phyloP scores from a whole-genome alignment of 1,140 invertebrate species.

The Drosophila seguyi region DNA sequence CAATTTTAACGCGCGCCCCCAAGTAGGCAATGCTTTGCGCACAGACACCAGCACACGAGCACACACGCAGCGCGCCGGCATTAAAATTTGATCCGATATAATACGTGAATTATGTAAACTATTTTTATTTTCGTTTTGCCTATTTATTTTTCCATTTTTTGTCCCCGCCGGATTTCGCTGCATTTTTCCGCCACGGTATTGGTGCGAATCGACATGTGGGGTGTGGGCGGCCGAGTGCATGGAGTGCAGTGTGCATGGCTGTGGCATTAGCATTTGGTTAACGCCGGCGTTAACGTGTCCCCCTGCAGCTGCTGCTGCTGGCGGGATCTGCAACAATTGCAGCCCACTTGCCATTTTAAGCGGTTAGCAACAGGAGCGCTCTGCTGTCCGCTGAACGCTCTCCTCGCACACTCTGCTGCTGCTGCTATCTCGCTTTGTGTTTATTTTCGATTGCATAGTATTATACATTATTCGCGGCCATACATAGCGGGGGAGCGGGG shows the following conservation, averaged over 20 bases:
- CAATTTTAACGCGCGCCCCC: constrained; percentile 73
- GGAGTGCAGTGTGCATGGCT: constrained; percentile 34
- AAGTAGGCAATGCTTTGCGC: constrained; percentile 69
- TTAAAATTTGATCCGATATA: constrained; percentile 83
- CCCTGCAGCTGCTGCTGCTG: constrained; percentile 2
- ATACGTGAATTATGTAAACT: constrained; percentile 83
- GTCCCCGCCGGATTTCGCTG: constrained; percentile 3
- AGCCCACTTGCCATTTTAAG: constrained; percentile 57
- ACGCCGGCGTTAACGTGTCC: constrained; percentile 64
- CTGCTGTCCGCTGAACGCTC: constrained; percentile 15
- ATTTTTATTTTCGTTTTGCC: constrained; percentile 77
- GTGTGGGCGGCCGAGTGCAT: neutral
- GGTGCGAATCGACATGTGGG: constrained; percentile 48
- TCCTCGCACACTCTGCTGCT: constrained; percentile 35
- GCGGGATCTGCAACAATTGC: constrained; percentile 48
- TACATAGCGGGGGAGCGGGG: constrained; percentile 1
- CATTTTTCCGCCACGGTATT: constrained; percentile 64
- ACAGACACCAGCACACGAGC: constrained; percentile 17
- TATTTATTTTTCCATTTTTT: constrained; percentile 66
- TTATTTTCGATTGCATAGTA: constrained; percentile 72
- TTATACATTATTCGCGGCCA: constrained; percentile 70
- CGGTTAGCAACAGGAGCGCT: constrained; percentile 70
- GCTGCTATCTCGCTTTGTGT: constrained; percentile 49
- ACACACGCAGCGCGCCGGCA: constrained; percentile 35
- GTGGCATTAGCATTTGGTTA: constrained; percentile 81